Conservation (phyloP, 2,113 vertebrate genomes). For the Aix galericulata region DNA sequence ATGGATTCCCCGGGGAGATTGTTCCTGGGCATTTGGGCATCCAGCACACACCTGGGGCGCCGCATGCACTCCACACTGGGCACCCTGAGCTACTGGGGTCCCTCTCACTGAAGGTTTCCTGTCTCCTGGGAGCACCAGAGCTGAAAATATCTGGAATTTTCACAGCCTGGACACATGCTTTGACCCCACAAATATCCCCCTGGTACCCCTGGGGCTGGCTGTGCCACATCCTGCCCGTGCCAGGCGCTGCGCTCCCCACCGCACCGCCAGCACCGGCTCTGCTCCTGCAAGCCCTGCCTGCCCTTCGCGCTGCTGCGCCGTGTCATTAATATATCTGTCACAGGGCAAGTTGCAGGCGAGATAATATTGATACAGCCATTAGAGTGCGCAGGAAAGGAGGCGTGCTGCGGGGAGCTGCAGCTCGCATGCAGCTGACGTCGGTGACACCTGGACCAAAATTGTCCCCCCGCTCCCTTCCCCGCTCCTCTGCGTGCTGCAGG, state of each 20-base stretch:
- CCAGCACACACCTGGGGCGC: accelerated
- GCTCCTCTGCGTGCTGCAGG: background rate
- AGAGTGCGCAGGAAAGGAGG: background rate
- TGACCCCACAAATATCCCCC: accelerated
- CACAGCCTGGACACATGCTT: background rate
- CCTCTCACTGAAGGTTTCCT: background rate
- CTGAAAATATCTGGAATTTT: background rate
- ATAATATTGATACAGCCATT: conserved; percentile 49
- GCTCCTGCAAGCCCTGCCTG: background rate
- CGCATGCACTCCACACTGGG: accelerated
- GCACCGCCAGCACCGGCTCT: accelerated
- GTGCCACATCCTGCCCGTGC: background rate
- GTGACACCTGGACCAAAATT: background rate
- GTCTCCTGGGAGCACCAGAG: background rate
- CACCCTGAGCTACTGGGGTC: accelerated
- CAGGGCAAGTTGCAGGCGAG: background rate
- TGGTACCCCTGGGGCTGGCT: accelerated
- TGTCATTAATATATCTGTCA: conserved; percentile 57
- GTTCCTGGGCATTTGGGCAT: background rate
- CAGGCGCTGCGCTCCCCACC: background rate
- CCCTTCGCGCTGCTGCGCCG: background rate
- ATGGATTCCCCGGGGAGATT: background rate
- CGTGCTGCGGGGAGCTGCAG: accelerated
- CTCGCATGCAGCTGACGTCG: accelerated
- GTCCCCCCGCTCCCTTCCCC: accelerated